phyloP scores from a whole-genome alignment of 1,140 invertebrate species.

The Dysdera silvatica region DNA sequence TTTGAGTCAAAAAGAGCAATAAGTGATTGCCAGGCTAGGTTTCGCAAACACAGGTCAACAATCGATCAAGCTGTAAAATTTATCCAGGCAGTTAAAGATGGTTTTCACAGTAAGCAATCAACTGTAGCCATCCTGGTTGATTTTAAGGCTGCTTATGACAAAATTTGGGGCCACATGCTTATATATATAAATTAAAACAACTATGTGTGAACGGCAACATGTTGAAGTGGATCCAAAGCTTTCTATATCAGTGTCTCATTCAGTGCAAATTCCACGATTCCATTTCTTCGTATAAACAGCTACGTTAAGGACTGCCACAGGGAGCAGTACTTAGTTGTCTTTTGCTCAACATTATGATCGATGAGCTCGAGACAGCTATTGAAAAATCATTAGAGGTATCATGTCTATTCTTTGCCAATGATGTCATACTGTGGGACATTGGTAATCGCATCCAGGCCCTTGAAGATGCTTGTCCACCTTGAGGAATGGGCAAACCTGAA shows the following conservation, averaged over 20 bases:
- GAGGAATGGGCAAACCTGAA: background rate
- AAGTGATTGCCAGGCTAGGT: background rate
- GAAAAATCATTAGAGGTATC: background rate
- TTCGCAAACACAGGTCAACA: background rate
- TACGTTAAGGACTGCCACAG: conserved; percentile 1
- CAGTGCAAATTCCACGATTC: conserved; percentile 2
- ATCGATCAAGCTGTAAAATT: background rate
- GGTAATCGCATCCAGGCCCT: background rate
- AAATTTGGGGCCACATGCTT: conserved; percentile 5
- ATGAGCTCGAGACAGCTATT: no score
- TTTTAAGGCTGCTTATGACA: conserved; percentile 16
- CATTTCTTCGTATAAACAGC: background rate
- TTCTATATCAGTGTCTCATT: background rate
- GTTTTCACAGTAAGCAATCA: conserved; percentile 16
- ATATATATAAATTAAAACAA: conserved; percentile 3
- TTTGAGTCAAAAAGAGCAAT: background rate
- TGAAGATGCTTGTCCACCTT: background rate
- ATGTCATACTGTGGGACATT: conserved; percentile 1
- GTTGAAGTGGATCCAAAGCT: conserved; percentile 4
- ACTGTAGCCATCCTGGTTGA: conserved; percentile 10
- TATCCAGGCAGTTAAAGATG: conserved; percentile 3
- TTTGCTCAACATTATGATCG: conserved; percentile 8
- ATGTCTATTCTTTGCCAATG: conserved; percentile 11
- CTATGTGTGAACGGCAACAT: background rate
- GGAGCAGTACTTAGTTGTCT: conserved; percentile 5